phyloP scores from a whole-genome alignment of 2,113 vertebrate genomes.

The Rhegmatorhina hoffmannsi region DNA sequence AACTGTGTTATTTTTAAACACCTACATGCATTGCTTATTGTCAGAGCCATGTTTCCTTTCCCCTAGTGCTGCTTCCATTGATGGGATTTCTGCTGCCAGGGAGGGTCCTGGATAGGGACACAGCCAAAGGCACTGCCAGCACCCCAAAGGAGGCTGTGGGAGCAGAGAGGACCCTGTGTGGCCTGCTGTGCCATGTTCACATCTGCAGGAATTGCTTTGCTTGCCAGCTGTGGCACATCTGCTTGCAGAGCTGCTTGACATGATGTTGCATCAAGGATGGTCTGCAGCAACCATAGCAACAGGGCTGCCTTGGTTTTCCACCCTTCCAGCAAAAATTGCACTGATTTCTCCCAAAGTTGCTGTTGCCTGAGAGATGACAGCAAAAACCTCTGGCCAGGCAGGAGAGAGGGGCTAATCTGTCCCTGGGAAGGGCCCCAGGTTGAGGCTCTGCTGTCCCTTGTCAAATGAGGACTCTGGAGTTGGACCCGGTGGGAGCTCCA shows the following conservation, averaged over 20 bases:
- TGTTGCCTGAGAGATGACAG: not conserved
- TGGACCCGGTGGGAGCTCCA: not conserved
- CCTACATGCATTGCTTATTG: not conserved
- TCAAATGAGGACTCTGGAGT: not conserved
- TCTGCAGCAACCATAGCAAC: constrained; percentile 41
- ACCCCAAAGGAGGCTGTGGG: not conserved
- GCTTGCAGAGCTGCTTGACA: not conserved
- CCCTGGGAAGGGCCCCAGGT: not conserved
- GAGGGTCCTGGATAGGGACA: not conserved
- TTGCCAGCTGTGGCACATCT: constrained; percentile 42
- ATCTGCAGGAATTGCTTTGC: not conserved
- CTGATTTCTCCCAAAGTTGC: not conserved
- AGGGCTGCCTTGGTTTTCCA: not conserved
- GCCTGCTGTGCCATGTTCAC: not conserved
- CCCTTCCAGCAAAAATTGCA: not conserved
- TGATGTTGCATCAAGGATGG: not conserved
- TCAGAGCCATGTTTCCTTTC: not conserved
- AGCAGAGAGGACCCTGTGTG: not conserved
- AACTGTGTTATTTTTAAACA: not conserved
- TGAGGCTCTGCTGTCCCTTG: not conserved
- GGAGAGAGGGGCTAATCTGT: not conserved
- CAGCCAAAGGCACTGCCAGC: not conserved
- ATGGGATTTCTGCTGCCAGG: not conserved
- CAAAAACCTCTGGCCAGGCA: not conserved
- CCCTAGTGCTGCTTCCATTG: not conserved